These are phyloP conservation scores for Philaenus spumarius DNA, from an alignment of 1,140 invertebrate genomes.

Conservation along the genomic window DNA sequence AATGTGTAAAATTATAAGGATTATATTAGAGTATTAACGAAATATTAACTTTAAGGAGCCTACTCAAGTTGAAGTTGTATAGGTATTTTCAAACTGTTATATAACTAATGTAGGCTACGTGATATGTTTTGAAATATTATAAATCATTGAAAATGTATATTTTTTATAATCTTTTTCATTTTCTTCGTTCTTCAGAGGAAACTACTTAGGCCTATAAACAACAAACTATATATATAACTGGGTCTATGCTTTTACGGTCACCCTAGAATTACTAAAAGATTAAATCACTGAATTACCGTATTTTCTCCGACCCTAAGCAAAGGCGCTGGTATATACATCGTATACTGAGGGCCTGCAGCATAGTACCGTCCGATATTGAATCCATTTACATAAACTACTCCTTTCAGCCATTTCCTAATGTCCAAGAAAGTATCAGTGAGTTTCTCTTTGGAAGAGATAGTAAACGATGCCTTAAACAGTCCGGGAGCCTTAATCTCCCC, in stretches of 20 bases:
- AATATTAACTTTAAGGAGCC: no score
- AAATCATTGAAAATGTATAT: no score
- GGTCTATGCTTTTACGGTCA: background rate
- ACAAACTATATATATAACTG: background rate
- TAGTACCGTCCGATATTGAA: constrained; percentile 50
- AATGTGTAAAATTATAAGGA: no score
- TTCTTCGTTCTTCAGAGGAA: no score
- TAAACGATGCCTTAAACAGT: constrained; percentile 28
- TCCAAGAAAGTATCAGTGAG: constrained; percentile 37
- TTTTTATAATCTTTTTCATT: background rate
- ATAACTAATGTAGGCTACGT: no score
- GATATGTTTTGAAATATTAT: no score
- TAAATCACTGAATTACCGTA: constrained; percentile 10
- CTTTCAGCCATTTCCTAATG: constrained; percentile 38
- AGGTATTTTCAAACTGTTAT: no score
- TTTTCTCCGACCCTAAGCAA: constrained; percentile 15
- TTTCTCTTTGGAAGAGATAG: constrained; percentile 11
- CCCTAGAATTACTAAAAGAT: background rate
- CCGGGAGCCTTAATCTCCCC: constrained; percentile 22
- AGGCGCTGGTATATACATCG: constrained; percentile 45
- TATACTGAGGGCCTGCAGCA: constrained; percentile 44
- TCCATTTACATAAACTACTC: constrained; percentile 51
- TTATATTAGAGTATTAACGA: no score
- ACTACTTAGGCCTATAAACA: background rate
- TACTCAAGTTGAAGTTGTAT: no score